Base-by-base conservation (phyloP, 2,888 invertebrate species). In the Argynnis bischoffii region DNA sequence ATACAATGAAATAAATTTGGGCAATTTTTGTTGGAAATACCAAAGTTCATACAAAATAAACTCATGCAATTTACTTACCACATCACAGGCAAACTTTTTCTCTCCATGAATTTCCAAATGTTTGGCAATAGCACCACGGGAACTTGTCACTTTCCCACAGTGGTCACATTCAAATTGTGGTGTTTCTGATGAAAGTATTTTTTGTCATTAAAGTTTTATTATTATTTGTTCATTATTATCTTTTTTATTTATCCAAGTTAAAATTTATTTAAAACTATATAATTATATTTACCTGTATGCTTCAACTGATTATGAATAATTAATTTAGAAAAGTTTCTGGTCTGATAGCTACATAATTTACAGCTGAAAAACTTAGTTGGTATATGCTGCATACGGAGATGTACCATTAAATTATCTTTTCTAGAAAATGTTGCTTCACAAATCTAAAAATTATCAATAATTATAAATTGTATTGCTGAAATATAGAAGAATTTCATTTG, bases 371-470 rank as follows among this genome's bases (percentile, higher is more conserved):
- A 72, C 54, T 82, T 79, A 65, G 73, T 78, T 56, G 79, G 66
- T 70, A 89, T 82, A 72, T 89, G 83, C 74, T 96, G 95, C n/a
- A 93, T 92, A 64, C 96, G 92, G 59, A 96, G 89, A 86, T 96
- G 96, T 69, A 95, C 96, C 66, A 95, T 94, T 73, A 96, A 86
- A 82, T 96, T 96, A 79, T 96, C 96, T 82, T 96, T 96, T 70
- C 96, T 94, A 26, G 95, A 94, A 78, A 95, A 96, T 70, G 83
- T 85, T 78, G 94, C 93, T 61, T 91, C 83, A 77, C 95, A 95
- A 48, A 95, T 95, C 95, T 95, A 81, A 64, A 84, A 85, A 72
- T 69, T 57, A 47, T 14, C 64, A 54, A 55, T 54, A 41, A 50
- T 63, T 13, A 14, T n/a, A 3, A n/a, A n/a, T 47, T n/a, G 5